Conservation (phyloP, 2,797 vertebrate genomes). For the Peromyscus attwateri region DNA sequence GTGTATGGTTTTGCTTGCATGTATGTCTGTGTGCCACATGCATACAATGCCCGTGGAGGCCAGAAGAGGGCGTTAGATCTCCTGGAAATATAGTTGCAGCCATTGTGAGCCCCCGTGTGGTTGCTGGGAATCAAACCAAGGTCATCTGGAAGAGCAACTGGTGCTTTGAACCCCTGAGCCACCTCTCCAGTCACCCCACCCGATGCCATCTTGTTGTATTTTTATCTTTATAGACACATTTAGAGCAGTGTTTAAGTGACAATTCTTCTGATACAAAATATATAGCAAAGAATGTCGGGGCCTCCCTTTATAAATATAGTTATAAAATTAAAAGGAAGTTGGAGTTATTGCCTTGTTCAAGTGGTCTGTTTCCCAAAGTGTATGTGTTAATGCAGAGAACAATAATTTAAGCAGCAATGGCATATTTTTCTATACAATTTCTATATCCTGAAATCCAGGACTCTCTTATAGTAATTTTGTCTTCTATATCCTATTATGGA, state of each 20-base stretch:
- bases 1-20: neutral
- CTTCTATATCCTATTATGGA: neutral
- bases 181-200: neutral
- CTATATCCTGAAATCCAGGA: slow-evolving; percentile 1
- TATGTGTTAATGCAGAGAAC: neutral
- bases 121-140: neutral
- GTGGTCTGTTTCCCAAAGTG: neutral
- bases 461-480: neutral
- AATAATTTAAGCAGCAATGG: neutral
- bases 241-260: slow-evolving; percentile 2
- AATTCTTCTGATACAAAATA: neutral
- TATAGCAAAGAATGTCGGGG: neutral
- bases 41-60: neutral
- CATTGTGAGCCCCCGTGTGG: neutral
- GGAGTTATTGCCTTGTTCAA: neutral
- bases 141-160: neutral
- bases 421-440: neutral
- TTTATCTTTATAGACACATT: neutral
- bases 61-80: neutral
- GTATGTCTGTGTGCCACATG: neutral
- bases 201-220: neutral
- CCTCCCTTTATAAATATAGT: neutral
- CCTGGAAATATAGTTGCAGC: neutral
- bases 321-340: neutral
- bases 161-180: neutral